Base-by-base conservation (phyloP, 2,888 invertebrate genomes). In the Apamea monoglypha region DNA sequence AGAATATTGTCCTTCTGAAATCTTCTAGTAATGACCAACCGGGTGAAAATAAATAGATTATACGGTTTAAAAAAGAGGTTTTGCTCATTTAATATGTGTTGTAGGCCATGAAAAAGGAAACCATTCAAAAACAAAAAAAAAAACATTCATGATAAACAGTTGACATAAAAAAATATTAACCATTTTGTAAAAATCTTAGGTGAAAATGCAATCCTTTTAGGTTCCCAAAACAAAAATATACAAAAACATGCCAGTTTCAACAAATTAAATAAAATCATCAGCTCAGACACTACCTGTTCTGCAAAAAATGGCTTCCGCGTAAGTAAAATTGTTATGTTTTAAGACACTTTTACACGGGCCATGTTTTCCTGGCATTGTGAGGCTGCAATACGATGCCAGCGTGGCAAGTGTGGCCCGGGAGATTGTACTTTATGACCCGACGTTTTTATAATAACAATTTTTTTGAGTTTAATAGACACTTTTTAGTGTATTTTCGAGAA, bases 281-380 rank as follows among this genome's bases (percentile, higher is more conserved):
- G 63, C n/a, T 40, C 50, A 71, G 36, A 40, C 36, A 69, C 72
- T 76, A 12, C 21, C 67, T 40, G 29, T 69, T 59, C 40, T 67
- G 67, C 53, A 74, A 50, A 67, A 66, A 67, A 85, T 85, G 85
- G 73, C 83, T 70, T 40, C 85, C 56, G 63, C 66, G 85, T 85
- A 73, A 86, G 85, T 85, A 6, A 8, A 47, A 25, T 61, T 68
- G 8, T 40, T 29, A 18, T 5, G 50, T 67, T 66, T 32, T 25
- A 36, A 10, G n/a, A 6, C 1, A 18, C 8, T 21, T 16, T 8
- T 12, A 25, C 3, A 32, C 40, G 7, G 10, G 40, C 21, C 21
- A 29, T 53, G 44, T 44, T 29, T 53, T 29, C 21, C 25, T 14
- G 18, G 29, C 21, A 74, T 5, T 21, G 21, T n/a, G n/a, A 14